Evolutionary conservation across 2,113 vertebrate species (phyloP).

Genomic region (Pogona vitticeps): DNA sequence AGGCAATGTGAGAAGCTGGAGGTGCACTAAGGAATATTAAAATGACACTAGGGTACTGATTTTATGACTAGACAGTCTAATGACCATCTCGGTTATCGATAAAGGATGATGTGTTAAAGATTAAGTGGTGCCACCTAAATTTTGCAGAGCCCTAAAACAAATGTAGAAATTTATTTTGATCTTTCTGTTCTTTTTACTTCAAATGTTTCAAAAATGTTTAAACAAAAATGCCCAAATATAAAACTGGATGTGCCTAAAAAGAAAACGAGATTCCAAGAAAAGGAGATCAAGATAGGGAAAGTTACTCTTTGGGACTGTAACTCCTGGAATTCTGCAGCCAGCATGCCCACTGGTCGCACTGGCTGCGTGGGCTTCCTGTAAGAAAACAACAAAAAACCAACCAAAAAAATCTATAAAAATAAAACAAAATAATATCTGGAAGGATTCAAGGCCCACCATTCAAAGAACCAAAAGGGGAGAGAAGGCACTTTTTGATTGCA

Average conservation of each 20-base stretch:
- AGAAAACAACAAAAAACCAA: too few species aligned
- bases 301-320: too few species aligned
- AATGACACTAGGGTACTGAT: conserved; percentile 69
- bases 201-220: background rate
- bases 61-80: conserved; percentile 74
- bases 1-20: conserved; percentile 47
- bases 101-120: conserved; percentile 78
- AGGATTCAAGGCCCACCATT: background rate
- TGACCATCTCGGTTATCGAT: conserved; percentile 71
- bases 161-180: conserved; percentile 59
- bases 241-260: background rate
- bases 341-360: too few species aligned
- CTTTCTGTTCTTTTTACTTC: background rate
- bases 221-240: background rate
- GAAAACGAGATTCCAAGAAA: background rate
- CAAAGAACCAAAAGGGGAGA: background rate
- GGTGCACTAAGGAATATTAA: conserved; percentile 63
- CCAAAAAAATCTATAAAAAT: too few species aligned
- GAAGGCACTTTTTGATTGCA: background rate
- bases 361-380: too few species aligned
- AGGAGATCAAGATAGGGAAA: too few species aligned
- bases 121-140: conserved; percentile 70
- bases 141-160: conserved; percentile 74
- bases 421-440: too few species aligned
- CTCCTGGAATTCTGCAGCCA: too few species aligned